Base-by-base conservation (phyloP, 1,140 invertebrate genomes). In the Anagrus nilaparvatae region DNA sequence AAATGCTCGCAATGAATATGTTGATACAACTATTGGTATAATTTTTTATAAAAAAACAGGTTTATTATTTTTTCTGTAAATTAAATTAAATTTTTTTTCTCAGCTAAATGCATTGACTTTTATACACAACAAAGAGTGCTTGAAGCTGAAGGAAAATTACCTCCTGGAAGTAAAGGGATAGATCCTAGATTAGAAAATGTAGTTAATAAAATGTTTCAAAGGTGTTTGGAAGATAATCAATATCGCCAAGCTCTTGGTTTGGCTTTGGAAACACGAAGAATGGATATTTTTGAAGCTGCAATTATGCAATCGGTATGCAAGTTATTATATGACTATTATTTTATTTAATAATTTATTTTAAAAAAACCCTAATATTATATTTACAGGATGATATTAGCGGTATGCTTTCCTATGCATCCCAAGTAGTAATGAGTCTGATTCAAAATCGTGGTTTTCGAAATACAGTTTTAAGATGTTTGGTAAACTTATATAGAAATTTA, bases 141-240 rank as follows among this genome's bases (percentile, higher is more conserved):
- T 28, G 70, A 75, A 29, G 76, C 74, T 31, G 76, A 81, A 53
- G 74, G 75, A 42, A 71, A 73, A 42, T 52, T 72, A 17, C 58
- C 74, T 2, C 72, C 74, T 39, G 73, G 76, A 9, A 76, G 75
- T 7, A 79, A 82, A 46, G 66, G 73, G 1, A 87, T 96, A 49
- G 94, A 98, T 67, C 74, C 82, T 3, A 76, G 92, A 31, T 67
- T 99, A 38, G 91, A 96, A 63, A 82, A 80, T 2, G 94, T 99
- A 51, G 93, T 99, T 0, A 89, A 98, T 63, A 76, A 90, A 33
- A 97, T 99, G 89, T 97, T 99, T 60, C 83, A 94, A 52, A 72
- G 92, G 48, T 98, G 95, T 58, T 73, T 98, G 28, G 87, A 91
- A 46, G 91, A 96, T 65, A 84, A 83, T 40, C 91, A 97, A 58